These are phyloP conservation scores for Pseudorhiza aurosa DNA, from an alignment of 30 jellyfish, hydroid and myxozoan species.

Conservation along the genomic window DNA sequence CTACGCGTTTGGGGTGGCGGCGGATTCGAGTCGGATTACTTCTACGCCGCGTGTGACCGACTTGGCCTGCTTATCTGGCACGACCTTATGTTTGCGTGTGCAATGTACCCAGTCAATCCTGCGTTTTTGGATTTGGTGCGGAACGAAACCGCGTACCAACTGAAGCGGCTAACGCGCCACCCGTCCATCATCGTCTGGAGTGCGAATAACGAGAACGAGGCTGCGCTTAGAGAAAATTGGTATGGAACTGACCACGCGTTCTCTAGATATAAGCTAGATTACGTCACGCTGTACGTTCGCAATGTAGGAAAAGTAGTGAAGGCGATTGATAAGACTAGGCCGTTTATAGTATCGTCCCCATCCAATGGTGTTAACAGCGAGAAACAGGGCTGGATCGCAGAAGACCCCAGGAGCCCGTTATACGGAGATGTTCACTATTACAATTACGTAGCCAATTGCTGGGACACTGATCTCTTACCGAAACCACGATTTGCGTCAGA, in stretches of 20 bases:
- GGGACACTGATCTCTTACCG: constrained; percentile 73
- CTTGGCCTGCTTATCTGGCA: constrained; percentile 86
- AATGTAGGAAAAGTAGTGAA: constrained; percentile 59
- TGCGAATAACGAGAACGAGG: constrained; percentile 95
- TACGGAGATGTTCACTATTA: constrained; percentile 93
- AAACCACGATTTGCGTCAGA: constrained; percentile 93
- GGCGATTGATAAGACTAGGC: constrained; percentile 67
- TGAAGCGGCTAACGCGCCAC: constrained; percentile 74
- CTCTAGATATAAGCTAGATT: constrained; percentile 28
- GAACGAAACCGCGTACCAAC: constrained; percentile 65
- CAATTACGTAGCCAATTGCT: constrained; percentile 71
- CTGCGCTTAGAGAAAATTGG: constrained; percentile 86
- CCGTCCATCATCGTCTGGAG: constrained; percentile 88
- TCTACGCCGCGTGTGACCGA: constrained; percentile 74
- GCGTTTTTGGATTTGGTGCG: constrained; percentile 55
- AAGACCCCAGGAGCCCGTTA: constrained; percentile 68
- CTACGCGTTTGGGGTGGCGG: constrained; percentile 99
- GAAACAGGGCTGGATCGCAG: constrained; percentile 75
- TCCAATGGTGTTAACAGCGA: constrained; percentile 78
- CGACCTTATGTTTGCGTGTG: constrained; percentile 95
- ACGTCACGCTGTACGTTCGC: constrained; percentile 69
- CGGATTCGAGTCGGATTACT: constrained; percentile 75
- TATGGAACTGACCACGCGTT: constrained; percentile 31
- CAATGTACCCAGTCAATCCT: constrained; percentile 85
- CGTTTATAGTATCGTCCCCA: constrained; percentile 91